Evolutionary conservation across 2,113 vertebrate species (phyloP), one percentile per base, ranked within the genome.

Genomic region (Epinephelus lanceolatus): DNA sequence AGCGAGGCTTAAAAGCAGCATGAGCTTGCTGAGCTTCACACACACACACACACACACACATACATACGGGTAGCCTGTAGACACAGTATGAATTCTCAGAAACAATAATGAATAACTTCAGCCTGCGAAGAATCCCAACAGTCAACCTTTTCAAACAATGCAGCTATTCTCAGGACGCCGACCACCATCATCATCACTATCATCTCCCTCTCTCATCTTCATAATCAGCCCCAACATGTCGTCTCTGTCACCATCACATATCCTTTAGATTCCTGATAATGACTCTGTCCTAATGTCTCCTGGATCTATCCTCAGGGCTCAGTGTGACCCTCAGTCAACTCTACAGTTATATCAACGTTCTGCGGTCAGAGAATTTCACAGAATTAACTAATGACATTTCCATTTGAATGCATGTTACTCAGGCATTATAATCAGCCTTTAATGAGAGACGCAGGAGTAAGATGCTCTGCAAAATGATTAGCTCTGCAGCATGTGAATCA

Each of bases 71-170:
- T 56, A 8, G 42, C 63, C 15, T 45, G 12, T 53, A 7, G 42
- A 60, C 65, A 63, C 23, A 61, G 25, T 37, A 65, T 42, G 17
- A 37, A 47, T 55, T 77, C 76, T 77, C 19, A 82, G 65, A 53
- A 65, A 74, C 49, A 42, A 5, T 56, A 78, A 84, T 79, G 83
- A 79, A 71, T 45, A 72, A 65, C 80, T 75, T n/a, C 40, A 52
- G 42, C 21, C 57, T 71, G 59, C 11, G 17, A 60, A 60, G 17
- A 42, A 57, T 11, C 21, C 52, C 17, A 18, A 14, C 1, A 30
- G 15, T 62, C 17, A 47, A 66, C 13, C 2, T 23, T 56, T 15
- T 47, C 45, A 13, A 56, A 76, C 49, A 71, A 57, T 49, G 37
- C 0, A 63, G 61, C 71, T 25, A 47, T 80, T 67, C 17, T 61